Percentiles rank a stretch among this genome's conserved stretches.
These are phyloP conservation scores for Andrena dorsata DNA, from an alignment of 2,888 invertebrate species.

Conservation along the genomic window DNA sequence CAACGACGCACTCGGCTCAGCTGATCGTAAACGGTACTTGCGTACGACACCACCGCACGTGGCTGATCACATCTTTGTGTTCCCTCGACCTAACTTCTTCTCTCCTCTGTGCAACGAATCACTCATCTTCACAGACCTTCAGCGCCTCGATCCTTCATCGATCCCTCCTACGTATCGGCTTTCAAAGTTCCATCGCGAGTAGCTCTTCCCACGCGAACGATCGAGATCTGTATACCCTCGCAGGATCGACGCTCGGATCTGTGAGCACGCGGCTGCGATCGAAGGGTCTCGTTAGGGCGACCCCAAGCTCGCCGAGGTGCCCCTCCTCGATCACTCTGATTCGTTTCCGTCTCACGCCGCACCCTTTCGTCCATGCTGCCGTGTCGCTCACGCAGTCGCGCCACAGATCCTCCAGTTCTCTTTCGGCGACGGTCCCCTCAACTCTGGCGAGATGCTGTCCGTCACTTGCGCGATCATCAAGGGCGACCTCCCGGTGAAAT, in stretches of 20 bases:
- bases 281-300: slow-evolving; percentile 32
- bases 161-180: background rate
- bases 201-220: background rate
- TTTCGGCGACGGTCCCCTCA: slow-evolving; percentile 86
- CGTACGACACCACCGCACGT: slow-evolving; percentile 52
- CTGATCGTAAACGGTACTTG: slow-evolving; percentile 90
- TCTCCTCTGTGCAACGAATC: background rate
- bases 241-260: slow-evolving; percentile 60
- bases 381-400: slow-evolving; percentile 84
- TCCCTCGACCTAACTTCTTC: slow-evolving; percentile 7
- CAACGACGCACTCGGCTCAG: slow-evolving; percentile 88
- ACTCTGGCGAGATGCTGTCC: slow-evolving; percentile 87
- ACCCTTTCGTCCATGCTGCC: slow-evolving; percentile 57
- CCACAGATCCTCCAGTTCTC: slow-evolving; percentile 87
- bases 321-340: slow-evolving; percentile 6
- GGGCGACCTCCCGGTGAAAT: slow-evolving; percentile 88
- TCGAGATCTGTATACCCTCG: background rate
- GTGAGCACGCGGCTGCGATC: slow-evolving; percentile 55
- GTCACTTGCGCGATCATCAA: slow-evolving; percentile 87
- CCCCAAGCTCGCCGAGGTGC: background rate
- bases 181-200: background rate
- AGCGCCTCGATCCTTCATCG: background rate
- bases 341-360: slow-evolving; percentile 46
- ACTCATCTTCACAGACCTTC: background rate
- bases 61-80: slow-evolving; percentile 9